A percentile compares a stretch with the other conserved stretches of the same genome.
Conservation (phyloP, 2,888 invertebrate genomes). For the Eudemis profundana region DNA sequence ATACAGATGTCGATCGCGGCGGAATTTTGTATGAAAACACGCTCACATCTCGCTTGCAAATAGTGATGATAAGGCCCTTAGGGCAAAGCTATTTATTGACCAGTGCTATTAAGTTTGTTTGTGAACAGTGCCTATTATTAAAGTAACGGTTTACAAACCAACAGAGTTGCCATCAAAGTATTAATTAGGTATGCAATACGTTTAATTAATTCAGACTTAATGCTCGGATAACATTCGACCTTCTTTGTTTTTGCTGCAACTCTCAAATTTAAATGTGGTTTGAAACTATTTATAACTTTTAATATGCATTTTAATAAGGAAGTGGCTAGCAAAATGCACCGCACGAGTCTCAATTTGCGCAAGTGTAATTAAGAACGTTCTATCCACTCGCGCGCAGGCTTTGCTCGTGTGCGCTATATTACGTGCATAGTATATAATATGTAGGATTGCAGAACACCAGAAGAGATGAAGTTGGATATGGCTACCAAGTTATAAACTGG, state of each 20-base stretch:
- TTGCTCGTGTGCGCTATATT: neutral
- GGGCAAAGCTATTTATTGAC: too few relatives aligned
- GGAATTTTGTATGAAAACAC: too few relatives aligned
- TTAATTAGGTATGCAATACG: too few relatives aligned
- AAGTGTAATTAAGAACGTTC: constrained; percentile 28
- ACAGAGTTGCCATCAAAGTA: too few relatives aligned
- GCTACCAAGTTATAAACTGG: neutral
- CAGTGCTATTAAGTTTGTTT: too few relatives aligned
- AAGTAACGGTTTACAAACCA: too few relatives aligned
- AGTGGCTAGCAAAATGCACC: constrained; percentile 10
- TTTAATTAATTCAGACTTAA: too few relatives aligned
- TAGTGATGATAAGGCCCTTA: too few relatives aligned
- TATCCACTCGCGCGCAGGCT: constrained; percentile 10
- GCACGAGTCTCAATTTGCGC: constrained; percentile 15
- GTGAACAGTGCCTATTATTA: too few relatives aligned
- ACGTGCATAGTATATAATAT: constrained; percentile 9
- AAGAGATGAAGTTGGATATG: neutral
- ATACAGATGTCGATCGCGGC: too few relatives aligned
- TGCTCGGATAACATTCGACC: neutral
- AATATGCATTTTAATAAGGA: constrained; percentile 32
- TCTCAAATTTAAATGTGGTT: constrained; percentile 4
- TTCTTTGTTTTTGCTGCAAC: constrained; percentile 5
- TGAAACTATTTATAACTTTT: neutral
- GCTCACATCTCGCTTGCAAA: too few relatives aligned
- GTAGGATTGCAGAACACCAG: constrained; percentile 8